phyloP scores from a whole-genome alignment of 2,888 invertebrate species.

The Schizotus pectinicornis region DNA sequence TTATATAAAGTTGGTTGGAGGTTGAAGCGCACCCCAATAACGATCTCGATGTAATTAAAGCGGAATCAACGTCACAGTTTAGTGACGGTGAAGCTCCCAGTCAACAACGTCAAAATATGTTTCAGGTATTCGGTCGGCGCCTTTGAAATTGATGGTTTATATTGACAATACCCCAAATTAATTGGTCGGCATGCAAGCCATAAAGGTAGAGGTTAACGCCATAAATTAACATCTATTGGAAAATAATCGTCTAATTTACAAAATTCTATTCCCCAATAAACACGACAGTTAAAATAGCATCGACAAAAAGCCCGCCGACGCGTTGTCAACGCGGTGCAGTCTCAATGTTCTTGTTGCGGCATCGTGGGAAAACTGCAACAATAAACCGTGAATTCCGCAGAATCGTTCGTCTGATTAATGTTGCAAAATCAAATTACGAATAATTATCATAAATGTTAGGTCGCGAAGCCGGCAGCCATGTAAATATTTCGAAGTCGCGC shows the following conservation, averaged over 20 bases:
- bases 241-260: constrained; percentile 24
- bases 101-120: constrained; percentile 35
- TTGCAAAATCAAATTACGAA: constrained; percentile 17
- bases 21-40: neutral
- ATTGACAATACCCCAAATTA: constrained; percentile 38
- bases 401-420: constrained; percentile 13
- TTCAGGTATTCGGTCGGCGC: constrained; percentile 34
- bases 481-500: constrained; percentile 30
- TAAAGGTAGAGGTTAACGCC: constrained; percentile 31
- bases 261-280: constrained; percentile 28
- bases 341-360: constrained; percentile 5
- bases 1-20: neutral
- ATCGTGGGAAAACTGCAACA: constrained; percentile 17
- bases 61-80: constrained; percentile 30
- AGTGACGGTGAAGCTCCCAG: constrained; percentile 34
- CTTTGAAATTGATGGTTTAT: constrained; percentile 37
- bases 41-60: constrained; percentile 28
- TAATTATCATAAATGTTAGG: constrained; percentile 16
- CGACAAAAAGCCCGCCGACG: neutral
- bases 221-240: constrained; percentile 34
- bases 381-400: neutral
- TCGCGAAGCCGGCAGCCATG: constrained; percentile 4
- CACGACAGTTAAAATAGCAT: constrained; percentile 25
- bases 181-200: constrained; percentile 33
- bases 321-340: neutral